Evolutionary conservation across 1,140 invertebrate species (phyloP).

Genomic region (Armadillidium nasatum): DNA sequence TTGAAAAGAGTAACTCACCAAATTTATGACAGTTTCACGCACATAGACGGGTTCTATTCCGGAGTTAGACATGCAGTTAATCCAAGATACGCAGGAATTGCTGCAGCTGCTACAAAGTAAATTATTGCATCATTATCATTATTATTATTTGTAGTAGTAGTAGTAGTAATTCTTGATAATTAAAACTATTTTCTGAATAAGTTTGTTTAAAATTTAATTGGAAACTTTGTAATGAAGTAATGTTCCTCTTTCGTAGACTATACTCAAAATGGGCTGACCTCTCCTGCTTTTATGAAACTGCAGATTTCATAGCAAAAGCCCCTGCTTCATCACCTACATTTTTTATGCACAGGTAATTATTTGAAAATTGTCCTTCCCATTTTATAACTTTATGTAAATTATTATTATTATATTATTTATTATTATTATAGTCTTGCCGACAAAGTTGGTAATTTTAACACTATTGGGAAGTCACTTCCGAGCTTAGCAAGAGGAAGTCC

Average conservation of each 20-base stretch:
- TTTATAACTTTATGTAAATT: no score
- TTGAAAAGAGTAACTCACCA: slow-evolving; percentile 29
- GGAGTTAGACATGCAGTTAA: slow-evolving; percentile 36
- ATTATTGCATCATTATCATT: slow-evolving; percentile 8
- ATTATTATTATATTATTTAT: no score
- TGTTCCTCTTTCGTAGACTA: not conserved
- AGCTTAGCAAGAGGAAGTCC: not conserved
- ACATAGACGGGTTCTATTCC: slow-evolving; percentile 28
- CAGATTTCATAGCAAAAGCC: slow-evolving; percentile 7
- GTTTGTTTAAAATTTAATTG: no score
- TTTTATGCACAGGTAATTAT: slow-evolving; percentile 24
- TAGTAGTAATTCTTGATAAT: no score
- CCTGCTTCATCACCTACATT: slow-evolving; percentile 14
- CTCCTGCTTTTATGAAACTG: slow-evolving; percentile 16
- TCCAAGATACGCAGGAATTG: slow-evolving; percentile 27
- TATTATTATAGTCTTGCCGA: slow-evolving; percentile 11
- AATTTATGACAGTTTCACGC: slow-evolving; percentile 41
- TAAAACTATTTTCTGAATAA: no score
- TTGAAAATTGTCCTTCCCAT: no score
- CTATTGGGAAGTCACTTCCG: slow-evolving; percentile 5
- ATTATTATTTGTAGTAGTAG: no score
- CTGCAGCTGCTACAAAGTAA: slow-evolving; percentile 37
- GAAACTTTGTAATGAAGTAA: no score
- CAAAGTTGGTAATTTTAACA: slow-evolving; percentile 22
- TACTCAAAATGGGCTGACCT: slow-evolving; percentile 22